Percentiles rank a stretch among this genome's conserved stretches.
Conservation (phyloP, 2,888 invertebrate genomes). For the Ganaspis brasiliensis region DNA sequence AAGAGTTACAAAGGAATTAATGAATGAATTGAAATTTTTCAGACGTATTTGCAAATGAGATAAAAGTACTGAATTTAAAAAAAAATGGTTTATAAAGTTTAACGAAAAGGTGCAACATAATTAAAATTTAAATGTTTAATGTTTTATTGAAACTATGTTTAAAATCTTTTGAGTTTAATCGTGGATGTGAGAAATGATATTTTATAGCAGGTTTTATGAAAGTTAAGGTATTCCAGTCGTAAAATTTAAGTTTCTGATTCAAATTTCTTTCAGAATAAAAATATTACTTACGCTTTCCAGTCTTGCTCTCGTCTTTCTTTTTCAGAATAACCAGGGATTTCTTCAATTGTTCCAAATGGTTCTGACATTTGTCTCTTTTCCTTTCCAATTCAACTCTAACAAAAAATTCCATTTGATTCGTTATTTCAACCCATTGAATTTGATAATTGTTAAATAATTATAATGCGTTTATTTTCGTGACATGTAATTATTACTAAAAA, state of each 20-base stretch:
- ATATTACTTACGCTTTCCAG: slow-evolving; percentile 22
- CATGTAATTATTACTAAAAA: too few species aligned
- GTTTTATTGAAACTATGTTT: too few species aligned
- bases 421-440: too few species aligned
- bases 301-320: slow-evolving; percentile 18
- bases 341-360: slow-evolving; percentile 1
- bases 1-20: too few species aligned
- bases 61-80: too few species aligned
- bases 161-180: neutral
- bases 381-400: slow-evolving; percentile 4
- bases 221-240: neutral
- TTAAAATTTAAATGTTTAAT: too few species aligned
- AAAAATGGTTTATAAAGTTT: too few species aligned
- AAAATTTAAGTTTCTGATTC: neutral
- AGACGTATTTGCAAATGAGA: too few species aligned
- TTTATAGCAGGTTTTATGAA: neutral
- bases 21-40: too few species aligned
- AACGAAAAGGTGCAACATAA: too few species aligned
- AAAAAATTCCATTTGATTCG: neutral
- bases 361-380: slow-evolving; percentile 25
- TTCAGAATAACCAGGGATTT: slow-evolving; percentile 6
- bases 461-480: too few species aligned
- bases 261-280: neutral
- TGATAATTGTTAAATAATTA: too few species aligned
- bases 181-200: neutral